Conservation (phyloP, 2,113 vertebrate genomes). For the Eulemur macaco region DNA sequence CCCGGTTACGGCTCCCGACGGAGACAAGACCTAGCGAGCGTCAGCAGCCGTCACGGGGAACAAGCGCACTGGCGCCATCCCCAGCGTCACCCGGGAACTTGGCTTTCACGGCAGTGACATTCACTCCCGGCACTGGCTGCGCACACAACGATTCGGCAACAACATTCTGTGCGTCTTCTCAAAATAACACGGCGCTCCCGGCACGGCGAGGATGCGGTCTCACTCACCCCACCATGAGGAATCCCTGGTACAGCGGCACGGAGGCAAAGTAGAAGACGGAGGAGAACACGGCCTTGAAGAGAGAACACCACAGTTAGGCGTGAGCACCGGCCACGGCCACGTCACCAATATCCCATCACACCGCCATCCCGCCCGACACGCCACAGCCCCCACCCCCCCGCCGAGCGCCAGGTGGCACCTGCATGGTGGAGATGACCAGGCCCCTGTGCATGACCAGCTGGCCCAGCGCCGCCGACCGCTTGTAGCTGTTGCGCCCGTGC, state of each 20-base stretch:
- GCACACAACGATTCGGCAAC: neutral
- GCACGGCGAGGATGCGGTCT: accelerated
- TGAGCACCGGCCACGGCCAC: neutral
- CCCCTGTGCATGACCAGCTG: constrained; percentile 99
- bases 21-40: neutral
- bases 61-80: neutral
- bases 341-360: neutral
- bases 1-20: neutral
- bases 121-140: too few species aligned
- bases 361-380: neutral
- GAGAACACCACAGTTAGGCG: neutral
- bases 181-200: neutral
- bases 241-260: constrained; percentile 98
- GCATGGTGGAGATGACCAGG: constrained; percentile 99
- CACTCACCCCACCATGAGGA: constrained; percentile 98
- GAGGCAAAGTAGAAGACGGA: constrained; percentile 99
- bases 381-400: neutral
- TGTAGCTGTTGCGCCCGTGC: constrained; percentile 98
- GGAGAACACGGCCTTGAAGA: constrained; percentile 95
- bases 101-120: too few species aligned
- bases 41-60: too few species aligned
- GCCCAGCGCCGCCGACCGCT: constrained; percentile 95
- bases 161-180: neutral
- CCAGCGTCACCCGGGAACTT: too few species aligned
- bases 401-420: constrained; percentile 79